phyloP scores from a whole-genome alignment of 2,888 invertebrate species.

The Sphinx pinastri region DNA sequence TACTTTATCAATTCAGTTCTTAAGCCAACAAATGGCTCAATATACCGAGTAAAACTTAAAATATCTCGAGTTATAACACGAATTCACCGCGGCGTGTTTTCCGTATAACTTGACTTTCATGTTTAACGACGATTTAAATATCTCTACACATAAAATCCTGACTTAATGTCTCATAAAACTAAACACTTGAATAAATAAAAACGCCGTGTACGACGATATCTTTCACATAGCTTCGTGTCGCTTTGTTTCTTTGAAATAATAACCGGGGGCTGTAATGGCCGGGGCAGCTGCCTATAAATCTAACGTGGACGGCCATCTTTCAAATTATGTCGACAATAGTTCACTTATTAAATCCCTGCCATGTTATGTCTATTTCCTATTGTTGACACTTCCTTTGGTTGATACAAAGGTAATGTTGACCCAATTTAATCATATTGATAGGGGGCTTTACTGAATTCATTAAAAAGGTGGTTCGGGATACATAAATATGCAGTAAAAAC shows the following conservation, averaged over 20 bases:
- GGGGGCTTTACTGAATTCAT: not conserved
- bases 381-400: slow-evolving; percentile 50
- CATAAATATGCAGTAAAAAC: not conserved
- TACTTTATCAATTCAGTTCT: not conserved
- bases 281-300: slow-evolving; percentile 65
- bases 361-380: slow-evolving; percentile 59
- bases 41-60: slow-evolving; percentile 31
- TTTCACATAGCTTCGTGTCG: slow-evolving; percentile 36
- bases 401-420: slow-evolving; percentile 63
- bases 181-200: slow-evolving; percentile 66
- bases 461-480: not conserved
- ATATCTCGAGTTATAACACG: slow-evolving; percentile 35
- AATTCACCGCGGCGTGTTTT: slow-evolving; percentile 44
- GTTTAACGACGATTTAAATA: slow-evolving; percentile 65
- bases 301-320: slow-evolving; percentile 41
- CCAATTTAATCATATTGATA: slow-evolving; percentile 4
- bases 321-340: slow-evolving; percentile 37
- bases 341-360: slow-evolving; percentile 62
- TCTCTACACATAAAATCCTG: slow-evolving; percentile 58
- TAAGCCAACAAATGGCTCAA: slow-evolving; percentile 16
- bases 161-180: slow-evolving; percentile 63
- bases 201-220: slow-evolving; percentile 44
- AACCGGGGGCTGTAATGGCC: slow-evolving; percentile 28
- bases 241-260: slow-evolving; percentile 44
- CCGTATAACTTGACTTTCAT: slow-evolving; percentile 52